Base-by-base conservation (phyloP, 2,797 vertebrate genomes). In the Florisuga fusca region DNA sequence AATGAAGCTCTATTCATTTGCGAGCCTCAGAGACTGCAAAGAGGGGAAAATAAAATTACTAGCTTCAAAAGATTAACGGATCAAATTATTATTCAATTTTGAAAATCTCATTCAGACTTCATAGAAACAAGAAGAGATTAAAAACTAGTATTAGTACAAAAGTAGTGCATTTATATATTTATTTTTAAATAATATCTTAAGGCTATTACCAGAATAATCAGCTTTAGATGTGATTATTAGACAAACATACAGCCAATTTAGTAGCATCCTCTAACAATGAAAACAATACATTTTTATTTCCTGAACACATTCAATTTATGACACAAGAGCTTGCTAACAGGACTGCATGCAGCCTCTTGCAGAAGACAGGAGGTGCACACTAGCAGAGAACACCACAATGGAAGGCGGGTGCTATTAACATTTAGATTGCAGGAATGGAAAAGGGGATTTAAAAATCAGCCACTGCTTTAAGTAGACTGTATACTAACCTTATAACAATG, bases 1-100 rank as follows among this genome's bases (percentile, higher is more conserved):
- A 99, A 99, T 99, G 99, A 99, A 99, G 98, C 98, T 98, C 99
- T 98, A 99, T 99, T 99, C 99, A 99, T 99, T 99, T 99, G 98
- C 78, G 95, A 98, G 98, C 98, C 98, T 98, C 98, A 97, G 97
- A 98, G 98, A 98, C 98, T 97, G 98, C 97, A 98, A 97, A 98
- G 98, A 98, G 97, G 97, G 97, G 98, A 97, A 98, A 98, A 98
- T 98, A 98, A 99, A 99, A 99, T 99, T 99, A 98, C 98, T 98
- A 96, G 98, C 98, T 98, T 98, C 98, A 98, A 98, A 98, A 99
- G 99, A 99, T 99, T 99, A 99, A 99, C 99, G 98, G 98, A 98
- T 99, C 98, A 99, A 99, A 99, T 99, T 99, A 99, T 99, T 99
- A 99, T 99, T 99, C 98, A 99, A 99, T 99, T 99, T 99, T 98